Percentiles rank a stretch among this genome's conserved stretches.
These are phyloP conservation scores for Phortica variegata DNA, from an alignment of 1,140 invertebrate species.

Conservation along the genomic window DNA sequence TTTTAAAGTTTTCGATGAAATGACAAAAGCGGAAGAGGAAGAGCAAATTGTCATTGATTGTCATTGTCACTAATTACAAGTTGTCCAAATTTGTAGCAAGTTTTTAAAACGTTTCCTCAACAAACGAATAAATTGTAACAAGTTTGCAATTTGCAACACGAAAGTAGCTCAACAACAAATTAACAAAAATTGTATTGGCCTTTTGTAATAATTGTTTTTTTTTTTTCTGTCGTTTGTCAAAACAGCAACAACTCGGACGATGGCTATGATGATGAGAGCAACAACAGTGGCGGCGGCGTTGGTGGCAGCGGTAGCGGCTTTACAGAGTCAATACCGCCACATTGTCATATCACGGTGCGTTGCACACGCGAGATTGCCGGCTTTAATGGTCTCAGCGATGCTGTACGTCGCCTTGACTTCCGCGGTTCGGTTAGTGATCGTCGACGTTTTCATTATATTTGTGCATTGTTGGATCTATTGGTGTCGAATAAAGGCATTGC, in stretches of 20 bases:
- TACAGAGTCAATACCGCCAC: slow-evolving; percentile 69
- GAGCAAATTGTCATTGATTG: too few relatives aligned
- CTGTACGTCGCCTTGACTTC: slow-evolving; percentile 91
- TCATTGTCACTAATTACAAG: too few relatives aligned
- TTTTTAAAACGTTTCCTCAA: too few relatives aligned
- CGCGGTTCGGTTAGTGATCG: slow-evolving; percentile 91
- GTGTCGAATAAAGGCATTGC: slow-evolving; percentile 81
- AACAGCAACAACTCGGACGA: slow-evolving; percentile 43
- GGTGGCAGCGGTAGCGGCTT: slow-evolving; percentile 7
- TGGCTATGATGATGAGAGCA: slow-evolving; percentile 24
- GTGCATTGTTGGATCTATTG: slow-evolving; percentile 85
- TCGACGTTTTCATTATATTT: slow-evolving; percentile 94
- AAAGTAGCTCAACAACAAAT: slow-evolving; percentile 8
- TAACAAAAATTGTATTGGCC: not conserved
- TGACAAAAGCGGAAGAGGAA: too few relatives aligned
- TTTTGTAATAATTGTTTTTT: not conserved
- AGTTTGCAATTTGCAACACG: too few relatives aligned
- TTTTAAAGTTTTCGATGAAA: too few relatives aligned
- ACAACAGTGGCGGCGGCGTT: slow-evolving; percentile 21
- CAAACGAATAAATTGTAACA: too few relatives aligned
- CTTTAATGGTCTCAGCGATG: slow-evolving; percentile 93
- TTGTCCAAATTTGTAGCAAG: too few relatives aligned
- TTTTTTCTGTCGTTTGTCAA: slow-evolving; percentile 14
- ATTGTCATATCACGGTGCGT: slow-evolving; percentile 90
- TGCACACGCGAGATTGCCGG: slow-evolving; percentile 92